phyloP scores from a whole-genome alignment of 2,113 vertebrate genomes.

The Pterocles burchelli region DNA sequence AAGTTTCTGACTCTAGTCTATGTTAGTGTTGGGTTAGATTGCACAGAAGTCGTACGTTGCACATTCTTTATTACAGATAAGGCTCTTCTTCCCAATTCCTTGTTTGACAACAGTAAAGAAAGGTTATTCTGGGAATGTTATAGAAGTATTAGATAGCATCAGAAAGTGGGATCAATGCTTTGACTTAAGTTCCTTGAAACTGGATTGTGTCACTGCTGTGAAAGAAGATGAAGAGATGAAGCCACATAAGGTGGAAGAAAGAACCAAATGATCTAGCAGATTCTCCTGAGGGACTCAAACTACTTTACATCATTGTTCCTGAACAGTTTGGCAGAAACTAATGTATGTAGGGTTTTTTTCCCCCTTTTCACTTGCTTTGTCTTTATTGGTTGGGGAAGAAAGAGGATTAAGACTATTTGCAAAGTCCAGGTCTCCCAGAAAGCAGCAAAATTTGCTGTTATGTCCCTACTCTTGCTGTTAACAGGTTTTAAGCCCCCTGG shows the following conservation, averaged over 20 bases:
- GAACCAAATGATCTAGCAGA: background rate
- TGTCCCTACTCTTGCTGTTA: background rate
- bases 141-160: background rate
- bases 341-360: background rate
- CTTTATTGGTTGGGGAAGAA: background rate
- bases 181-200: background rate
- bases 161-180: background rate
- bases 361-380: background rate
- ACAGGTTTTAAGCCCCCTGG: background rate
- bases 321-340: background rate
- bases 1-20: background rate
- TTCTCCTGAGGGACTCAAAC: background rate
- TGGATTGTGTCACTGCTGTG: background rate
- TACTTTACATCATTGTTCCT: background rate
- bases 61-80: background rate
- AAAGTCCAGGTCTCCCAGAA: background rate
- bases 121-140: background rate
- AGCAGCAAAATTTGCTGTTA: background rate
- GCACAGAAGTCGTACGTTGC: background rate
- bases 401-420: background rate
- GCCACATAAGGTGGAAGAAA: background rate
- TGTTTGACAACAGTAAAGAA: background rate
- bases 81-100: background rate
- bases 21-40: background rate
- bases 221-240: constrained; percentile 16